These are phyloP conservation scores for Oxyruncus cristatus DNA, from an alignment of 2,113 vertebrate genomes.

Conservation along the genomic window DNA sequence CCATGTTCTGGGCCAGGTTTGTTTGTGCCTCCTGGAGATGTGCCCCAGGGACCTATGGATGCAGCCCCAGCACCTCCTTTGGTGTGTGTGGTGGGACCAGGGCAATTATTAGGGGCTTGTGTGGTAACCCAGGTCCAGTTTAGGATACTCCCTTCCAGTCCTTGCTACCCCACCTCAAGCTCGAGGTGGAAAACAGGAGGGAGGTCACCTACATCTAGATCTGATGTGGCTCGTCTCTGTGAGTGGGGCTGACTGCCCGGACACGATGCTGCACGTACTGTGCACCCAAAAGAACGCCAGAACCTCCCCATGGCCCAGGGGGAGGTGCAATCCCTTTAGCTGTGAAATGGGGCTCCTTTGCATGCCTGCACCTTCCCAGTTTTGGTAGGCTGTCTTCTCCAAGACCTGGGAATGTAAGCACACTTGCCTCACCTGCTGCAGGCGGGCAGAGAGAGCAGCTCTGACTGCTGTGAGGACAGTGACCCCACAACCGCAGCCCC, in stretches of 20 bases:
- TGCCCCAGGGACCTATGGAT: fast-evolving
- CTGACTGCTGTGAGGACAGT: background rate
- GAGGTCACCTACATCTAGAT: background rate
- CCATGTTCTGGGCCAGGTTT: background rate
- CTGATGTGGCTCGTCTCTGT: background rate
- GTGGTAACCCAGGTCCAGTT: background rate
- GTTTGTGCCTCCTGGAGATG: background rate
- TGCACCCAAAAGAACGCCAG: background rate
- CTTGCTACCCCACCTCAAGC: background rate
- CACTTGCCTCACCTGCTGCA: background rate
- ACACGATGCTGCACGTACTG: background rate
- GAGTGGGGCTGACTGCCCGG: background rate
- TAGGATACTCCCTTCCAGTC: background rate
- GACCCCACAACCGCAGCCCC: background rate
- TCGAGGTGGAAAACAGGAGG: background rate
- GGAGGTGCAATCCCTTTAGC: background rate
- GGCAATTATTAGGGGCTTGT: background rate
- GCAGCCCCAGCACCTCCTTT: background rate
- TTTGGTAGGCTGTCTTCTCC: background rate
- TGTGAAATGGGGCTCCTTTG: background rate
- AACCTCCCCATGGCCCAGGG: background rate
- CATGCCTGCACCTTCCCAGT: background rate
- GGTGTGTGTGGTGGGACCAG: fast-evolving
- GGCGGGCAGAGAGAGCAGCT: background rate
- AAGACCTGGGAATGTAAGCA: background rate